A percentile compares a stretch with the other conserved stretches of the same genome.
Conservation (phyloP, 2,797 vertebrate species). For the Semaprochilodus insignis region DNA sequence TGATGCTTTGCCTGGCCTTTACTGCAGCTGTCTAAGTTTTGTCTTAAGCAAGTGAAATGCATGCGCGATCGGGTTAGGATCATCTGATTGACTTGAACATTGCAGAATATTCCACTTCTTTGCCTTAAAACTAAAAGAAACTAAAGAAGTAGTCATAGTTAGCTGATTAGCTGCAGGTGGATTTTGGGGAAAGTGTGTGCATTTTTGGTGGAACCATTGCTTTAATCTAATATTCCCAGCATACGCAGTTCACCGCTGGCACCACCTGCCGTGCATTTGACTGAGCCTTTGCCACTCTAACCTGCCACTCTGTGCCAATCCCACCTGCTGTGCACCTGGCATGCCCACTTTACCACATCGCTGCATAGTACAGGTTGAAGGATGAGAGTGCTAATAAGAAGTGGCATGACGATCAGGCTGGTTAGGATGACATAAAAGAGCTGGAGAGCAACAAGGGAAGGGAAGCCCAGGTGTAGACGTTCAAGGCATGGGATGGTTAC, state of each 20-base stretch:
- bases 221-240: conserved; percentile 6
- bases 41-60: too few relatives aligned
- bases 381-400: conserved; percentile 78
- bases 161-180: not conserved
- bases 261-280: conserved; percentile 51
- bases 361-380: conserved; percentile 62
- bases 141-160: not conserved
- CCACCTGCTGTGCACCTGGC: conserved; percentile 69
- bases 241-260: conserved; percentile 27
- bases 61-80: too few relatives aligned
- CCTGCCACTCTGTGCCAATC: conserved; percentile 46
- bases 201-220: not conserved
- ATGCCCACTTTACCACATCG: conserved; percentile 28
- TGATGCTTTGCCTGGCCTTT: too few relatives aligned
- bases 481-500: not conserved
- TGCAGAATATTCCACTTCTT: too few relatives aligned
- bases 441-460: not conserved
- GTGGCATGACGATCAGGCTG: conserved; percentile 75
- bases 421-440: conserved; percentile 66
- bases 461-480: not conserved
- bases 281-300: not conserved
- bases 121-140: too few relatives aligned
- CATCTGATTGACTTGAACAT: too few relatives aligned
- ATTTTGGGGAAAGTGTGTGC: not conserved
- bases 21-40: too few relatives aligned